Conservation (phyloP, 1,140 invertebrate species). For the Drosophila dunni region DNA sequence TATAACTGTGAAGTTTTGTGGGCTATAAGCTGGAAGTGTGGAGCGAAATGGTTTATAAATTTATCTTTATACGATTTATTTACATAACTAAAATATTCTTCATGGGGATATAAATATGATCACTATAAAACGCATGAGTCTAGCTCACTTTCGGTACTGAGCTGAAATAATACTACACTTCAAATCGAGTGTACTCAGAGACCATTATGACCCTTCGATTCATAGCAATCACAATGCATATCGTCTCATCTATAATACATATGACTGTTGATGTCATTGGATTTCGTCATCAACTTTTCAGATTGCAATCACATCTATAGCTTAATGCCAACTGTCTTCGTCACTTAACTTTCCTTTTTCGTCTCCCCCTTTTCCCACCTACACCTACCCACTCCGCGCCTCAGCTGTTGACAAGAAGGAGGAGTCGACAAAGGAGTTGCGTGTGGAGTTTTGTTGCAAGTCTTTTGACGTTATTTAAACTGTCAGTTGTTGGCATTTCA, state of each 20-base stretch:
- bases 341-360: background rate
- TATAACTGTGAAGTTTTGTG: too few species aligned
- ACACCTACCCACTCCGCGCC: background rate
- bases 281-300: constrained; percentile 16
- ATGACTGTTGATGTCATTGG: constrained; percentile 7
- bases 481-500: constrained; percentile 68
- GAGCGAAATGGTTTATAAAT: too few species aligned
- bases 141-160: too few species aligned
- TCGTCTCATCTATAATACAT: background rate
- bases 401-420: background rate
- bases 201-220: background rate
- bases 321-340: constrained; percentile 15
- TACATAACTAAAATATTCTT: too few species aligned
- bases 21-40: too few species aligned
- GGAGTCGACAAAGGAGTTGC: constrained; percentile 1
- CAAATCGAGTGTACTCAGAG: background rate
- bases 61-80: too few species aligned
- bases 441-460: constrained; percentile 14
- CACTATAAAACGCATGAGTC: too few species aligned
- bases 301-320: constrained; percentile 21
- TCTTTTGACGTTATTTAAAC: constrained; percentile 53
- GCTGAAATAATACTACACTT: too few species aligned
- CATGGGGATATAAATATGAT: too few species aligned
- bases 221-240: background rate
- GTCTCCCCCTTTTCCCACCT: too few species aligned